Evolutionary conservation across 1,140 invertebrate species (phyloP).

Genomic region (Cydia splendana): DNA sequence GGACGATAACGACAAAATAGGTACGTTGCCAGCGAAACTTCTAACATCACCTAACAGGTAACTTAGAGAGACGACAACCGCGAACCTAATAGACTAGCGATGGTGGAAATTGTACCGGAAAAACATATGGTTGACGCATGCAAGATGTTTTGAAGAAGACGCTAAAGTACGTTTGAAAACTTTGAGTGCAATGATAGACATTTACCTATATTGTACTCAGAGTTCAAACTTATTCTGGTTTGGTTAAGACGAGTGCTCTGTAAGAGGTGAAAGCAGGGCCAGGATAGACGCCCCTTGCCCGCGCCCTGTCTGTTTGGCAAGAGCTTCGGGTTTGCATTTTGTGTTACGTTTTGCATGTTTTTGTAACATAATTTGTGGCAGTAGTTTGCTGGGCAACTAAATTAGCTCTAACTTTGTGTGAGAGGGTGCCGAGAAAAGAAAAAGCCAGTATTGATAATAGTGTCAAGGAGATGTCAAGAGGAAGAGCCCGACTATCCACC

Average conservation of each 20-base stretch:
- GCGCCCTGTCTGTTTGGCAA: slow-evolving; percentile 29
- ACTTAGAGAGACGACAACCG: no score
- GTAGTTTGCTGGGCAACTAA: slow-evolving; percentile 6
- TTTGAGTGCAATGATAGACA: neutral
- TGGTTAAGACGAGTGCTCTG: neutral
- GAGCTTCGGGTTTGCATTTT: slow-evolving; percentile 24
- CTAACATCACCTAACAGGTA: no score
- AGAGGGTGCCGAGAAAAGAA: neutral
- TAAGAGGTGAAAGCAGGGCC: neutral
- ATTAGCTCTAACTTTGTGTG: slow-evolving; percentile 1
- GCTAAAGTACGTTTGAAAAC: no score
- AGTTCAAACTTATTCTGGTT: neutral
- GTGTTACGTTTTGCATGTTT: slow-evolving; percentile 28
- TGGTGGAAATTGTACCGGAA: no score
- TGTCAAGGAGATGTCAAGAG: no score
- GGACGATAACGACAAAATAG: no score
- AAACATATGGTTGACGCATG: no score
- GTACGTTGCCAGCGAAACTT: no score
- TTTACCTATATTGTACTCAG: slow-evolving; percentile 24
- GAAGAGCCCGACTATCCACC: no score
- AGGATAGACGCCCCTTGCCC: slow-evolving; percentile 21
- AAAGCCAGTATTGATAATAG: no score
- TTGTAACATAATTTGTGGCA: slow-evolving; percentile 9
- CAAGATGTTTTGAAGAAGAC: no score
- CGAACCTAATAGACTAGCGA: no score